Conservation (phyloP, 2,113 vertebrate genomes). For the Chloroceryle aenea region DNA sequence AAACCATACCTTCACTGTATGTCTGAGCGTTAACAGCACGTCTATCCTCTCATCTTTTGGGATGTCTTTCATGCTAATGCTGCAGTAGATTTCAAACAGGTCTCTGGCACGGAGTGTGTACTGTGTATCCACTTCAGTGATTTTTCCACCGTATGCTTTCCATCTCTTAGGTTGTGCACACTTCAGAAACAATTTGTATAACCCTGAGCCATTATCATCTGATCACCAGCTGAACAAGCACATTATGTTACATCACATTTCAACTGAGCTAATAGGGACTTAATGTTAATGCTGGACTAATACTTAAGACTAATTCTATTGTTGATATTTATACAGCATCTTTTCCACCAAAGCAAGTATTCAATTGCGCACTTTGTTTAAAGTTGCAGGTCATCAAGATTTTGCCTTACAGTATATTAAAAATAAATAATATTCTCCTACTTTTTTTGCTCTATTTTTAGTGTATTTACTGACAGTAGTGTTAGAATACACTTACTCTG, state of each 20-base stretch:
- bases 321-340: neutral
- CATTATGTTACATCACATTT: neutral
- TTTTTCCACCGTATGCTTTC: constrained; percentile 78
- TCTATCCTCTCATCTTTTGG: constrained; percentile 81
- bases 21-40: constrained; percentile 82
- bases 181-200: constrained; percentile 75
- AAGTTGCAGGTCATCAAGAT: neutral
- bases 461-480: neutral
- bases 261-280: neutral
- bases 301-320: neutral
- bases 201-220: neutral
- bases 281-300: neutral
- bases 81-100: constrained; percentile 84
- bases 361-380: neutral
- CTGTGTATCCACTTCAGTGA: constrained; percentile 86
- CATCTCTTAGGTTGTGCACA: constrained; percentile 84
- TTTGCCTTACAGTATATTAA: neutral
- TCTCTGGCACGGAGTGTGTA: constrained; percentile 83
- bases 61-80: constrained; percentile 64
- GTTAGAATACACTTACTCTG: neutral
- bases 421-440: constrained; percentile 14
- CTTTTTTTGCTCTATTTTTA: neutral
- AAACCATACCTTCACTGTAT: constrained; percentile 84
- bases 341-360: neutral
- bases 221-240: neutral